Percentiles rank a stretch among this genome's conserved stretches.
Conservation (phyloP, 1,140 invertebrate species). For the Cyrtorhinus lividipennis region DNA sequence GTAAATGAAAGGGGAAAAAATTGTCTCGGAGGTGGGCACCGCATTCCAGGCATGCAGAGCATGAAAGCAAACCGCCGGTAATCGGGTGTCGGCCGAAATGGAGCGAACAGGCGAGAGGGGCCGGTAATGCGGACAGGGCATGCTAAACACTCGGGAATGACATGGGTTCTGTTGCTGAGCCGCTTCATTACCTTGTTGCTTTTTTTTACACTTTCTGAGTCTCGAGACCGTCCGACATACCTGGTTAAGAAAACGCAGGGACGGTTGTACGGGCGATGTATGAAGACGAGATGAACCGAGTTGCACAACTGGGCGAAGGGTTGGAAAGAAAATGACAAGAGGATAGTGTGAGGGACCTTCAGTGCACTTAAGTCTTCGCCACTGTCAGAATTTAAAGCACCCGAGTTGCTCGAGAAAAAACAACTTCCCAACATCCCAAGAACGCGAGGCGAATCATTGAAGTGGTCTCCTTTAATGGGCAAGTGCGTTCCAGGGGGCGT, state of each 20-base stretch:
- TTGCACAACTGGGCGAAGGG: background rate
- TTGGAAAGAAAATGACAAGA: background rate
- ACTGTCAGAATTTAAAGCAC: conserved; percentile 9
- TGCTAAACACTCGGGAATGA: background rate
- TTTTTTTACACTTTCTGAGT: background rate
- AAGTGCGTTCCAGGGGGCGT: background rate
- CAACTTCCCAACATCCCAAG: background rate
- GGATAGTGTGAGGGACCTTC: background rate
- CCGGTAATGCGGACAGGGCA: background rate
- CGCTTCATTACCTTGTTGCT: background rate
- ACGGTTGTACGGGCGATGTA: background rate
- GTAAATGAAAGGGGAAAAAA: too few species aligned
- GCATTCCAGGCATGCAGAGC: too few species aligned
- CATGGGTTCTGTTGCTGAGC: background rate
- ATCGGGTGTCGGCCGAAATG: too few species aligned
- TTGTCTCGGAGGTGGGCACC: too few species aligned
- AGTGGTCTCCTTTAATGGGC: background rate
- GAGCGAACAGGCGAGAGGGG: too few species aligned
- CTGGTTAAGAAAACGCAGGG: background rate
- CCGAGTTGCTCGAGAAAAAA: background rate
- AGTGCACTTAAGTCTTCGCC: background rate
- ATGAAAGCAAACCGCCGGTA: too few species aligned
- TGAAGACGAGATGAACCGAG: background rate
- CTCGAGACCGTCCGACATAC: background rate
- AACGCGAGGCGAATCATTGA: background rate